Evolutionary conservation across 2,797 vertebrate species (phyloP).

Genomic region (Eulemur mongoz): DNA sequence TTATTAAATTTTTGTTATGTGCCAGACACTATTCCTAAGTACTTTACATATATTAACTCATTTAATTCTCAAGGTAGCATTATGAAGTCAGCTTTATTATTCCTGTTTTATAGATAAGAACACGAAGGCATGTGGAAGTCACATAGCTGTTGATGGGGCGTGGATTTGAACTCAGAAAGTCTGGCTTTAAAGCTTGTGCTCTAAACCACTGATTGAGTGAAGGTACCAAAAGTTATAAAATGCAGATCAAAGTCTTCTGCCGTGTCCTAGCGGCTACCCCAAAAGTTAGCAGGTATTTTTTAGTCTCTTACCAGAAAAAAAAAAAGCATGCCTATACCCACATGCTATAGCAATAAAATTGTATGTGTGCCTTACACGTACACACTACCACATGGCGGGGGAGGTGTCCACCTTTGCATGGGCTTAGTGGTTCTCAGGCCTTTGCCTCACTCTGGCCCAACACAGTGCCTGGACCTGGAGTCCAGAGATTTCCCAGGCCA

Average conservation of each 20-base stretch:
- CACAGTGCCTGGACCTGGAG: neutral
- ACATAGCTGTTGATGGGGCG: neutral
- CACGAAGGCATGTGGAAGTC: neutral
- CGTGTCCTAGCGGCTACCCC: neutral
- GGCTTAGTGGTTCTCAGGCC: neutral
- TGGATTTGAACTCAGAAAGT: neutral
- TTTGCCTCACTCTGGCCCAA: neutral
- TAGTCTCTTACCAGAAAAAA: neutral
- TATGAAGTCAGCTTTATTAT: conserved; percentile 8
- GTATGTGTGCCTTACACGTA: neutral
- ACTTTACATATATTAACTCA: neutral
- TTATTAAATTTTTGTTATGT: conserved; percentile 10
- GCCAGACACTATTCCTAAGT: neutral
- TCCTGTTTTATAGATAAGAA: neutral
- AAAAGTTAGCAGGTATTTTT: neutral
- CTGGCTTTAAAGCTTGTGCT: neutral
- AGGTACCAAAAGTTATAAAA: neutral
- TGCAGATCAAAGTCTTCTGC: neutral
- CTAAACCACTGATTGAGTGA: neutral
- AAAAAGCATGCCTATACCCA: neutral
- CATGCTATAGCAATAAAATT: neutral
- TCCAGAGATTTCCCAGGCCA: neutral
- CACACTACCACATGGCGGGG: fast-evolving
- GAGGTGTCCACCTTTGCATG: neutral
- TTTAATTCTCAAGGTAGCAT: neutral